Evolutionary conservation across 2,113 vertebrate species (phyloP).

Genomic region (Glaucomys volans): DNA sequence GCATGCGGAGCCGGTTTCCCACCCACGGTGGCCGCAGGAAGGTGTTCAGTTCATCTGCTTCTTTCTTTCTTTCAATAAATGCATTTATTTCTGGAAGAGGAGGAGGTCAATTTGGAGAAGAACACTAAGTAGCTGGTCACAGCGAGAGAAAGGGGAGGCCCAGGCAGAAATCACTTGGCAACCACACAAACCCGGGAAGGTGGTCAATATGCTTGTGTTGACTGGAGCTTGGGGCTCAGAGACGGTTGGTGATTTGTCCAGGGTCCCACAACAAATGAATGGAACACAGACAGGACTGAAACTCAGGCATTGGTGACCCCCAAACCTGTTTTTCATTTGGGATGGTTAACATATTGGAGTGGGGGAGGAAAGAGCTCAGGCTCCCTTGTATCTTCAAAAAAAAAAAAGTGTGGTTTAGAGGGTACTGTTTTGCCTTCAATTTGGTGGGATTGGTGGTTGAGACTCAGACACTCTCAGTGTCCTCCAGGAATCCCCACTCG

Average conservation of each 20-base stretch:
- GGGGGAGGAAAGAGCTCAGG: neutral
- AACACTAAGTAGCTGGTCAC: too few species aligned
- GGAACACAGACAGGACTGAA: neutral
- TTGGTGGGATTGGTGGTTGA: neutral
- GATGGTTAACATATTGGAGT: neutral
- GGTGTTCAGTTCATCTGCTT: neutral
- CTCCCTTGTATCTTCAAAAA: neutral
- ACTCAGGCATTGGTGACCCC: neutral
- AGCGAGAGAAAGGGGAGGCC: too few species aligned
- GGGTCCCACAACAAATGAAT: neutral
- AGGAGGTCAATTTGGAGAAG: neutral
- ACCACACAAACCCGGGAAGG: too few species aligned
- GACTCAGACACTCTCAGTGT: neutral
- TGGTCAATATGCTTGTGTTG: fast-evolving
- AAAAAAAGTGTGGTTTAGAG: fast-evolving
- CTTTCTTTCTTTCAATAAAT: neutral
- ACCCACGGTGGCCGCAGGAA: neutral
- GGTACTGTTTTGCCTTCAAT: neutral
- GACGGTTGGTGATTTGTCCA: neutral
- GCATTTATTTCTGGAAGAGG: neutral
- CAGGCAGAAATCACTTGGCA: neutral
- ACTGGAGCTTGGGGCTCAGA: neutral
- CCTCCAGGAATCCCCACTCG: too few species aligned
- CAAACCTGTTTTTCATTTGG: neutral
- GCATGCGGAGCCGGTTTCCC: neutral